Evolutionary conservation across 2,113 vertebrate genomes (phyloP).

Genomic region (Brienomyrus longianalis): DNA sequence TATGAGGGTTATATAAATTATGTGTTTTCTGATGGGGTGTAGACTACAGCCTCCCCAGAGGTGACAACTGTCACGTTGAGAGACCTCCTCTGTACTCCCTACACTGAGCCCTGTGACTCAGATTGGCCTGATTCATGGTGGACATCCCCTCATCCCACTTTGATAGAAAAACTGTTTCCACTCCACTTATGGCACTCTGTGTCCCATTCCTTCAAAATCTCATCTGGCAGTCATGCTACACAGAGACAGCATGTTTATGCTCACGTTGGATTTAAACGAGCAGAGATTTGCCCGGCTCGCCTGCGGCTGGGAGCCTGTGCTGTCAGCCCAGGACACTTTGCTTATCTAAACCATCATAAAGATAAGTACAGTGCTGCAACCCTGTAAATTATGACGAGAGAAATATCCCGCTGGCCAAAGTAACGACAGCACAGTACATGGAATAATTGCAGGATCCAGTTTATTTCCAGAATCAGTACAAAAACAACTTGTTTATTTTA

Average conservation of each 20-base stretch:
- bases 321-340: conserved; percentile 26
- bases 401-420: conserved; percentile 25
- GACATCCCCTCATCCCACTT: conserved; percentile 38
- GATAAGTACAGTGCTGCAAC: conserved; percentile 29
- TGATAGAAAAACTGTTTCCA: conserved; percentile 52
- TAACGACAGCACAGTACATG: not conserved
- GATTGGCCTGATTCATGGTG: conserved; percentile 40
- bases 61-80: not conserved
- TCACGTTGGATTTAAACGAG: conserved; percentile 21
- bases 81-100: not conserved
- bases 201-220: conserved; percentile 35
- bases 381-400: conserved; percentile 35
- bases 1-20: not conserved
- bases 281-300: conserved; percentile 36
- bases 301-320: conserved; percentile 21
- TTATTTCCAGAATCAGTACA: not conserved
- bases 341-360: conserved; percentile 34
- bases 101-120: not conserved
- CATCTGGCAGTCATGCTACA: conserved; percentile 29
- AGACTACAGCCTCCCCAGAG: not conserved
- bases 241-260: conserved; percentile 32
- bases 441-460: not conserved
- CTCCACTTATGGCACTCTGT: conserved; percentile 60
- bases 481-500: not conserved
- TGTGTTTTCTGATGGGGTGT: not conserved